A percentile compares a stretch with the other conserved stretches of the same genome.
Evolutionary conservation across 2,797 vertebrate genomes (phyloP).

Genomic region (Meriones psammophilus): DNA sequence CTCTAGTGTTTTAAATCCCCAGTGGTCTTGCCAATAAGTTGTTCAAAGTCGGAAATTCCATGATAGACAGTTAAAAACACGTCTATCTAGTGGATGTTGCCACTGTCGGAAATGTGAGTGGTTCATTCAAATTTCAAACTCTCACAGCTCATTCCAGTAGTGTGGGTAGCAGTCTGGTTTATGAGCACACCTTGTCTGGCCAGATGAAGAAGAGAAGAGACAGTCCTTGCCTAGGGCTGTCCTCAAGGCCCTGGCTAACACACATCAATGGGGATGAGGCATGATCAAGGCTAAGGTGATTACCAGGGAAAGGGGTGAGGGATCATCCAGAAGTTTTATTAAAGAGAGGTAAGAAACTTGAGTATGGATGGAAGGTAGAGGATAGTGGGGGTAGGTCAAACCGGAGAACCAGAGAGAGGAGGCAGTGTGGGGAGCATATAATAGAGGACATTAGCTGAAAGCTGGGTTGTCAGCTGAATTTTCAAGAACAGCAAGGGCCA

Average conservation of each 20-base stretch:
- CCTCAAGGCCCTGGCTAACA: not conserved
- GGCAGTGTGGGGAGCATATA: too few species aligned
- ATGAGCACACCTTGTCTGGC: not conserved
- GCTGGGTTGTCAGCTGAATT: not conserved
- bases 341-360: not conserved
- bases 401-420: not conserved
- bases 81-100: not conserved
- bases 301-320: too few species aligned
- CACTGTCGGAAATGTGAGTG: not conserved
- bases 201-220: not conserved
- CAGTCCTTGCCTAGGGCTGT: not conserved
- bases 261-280: not conserved
- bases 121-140: not conserved
- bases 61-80: not conserved
- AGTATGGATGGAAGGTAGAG: not conserved
- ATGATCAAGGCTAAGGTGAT: too few species aligned
- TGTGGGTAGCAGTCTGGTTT: constrained; percentile 5
- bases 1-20: not conserved
- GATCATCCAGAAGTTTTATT: not conserved
- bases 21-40: not conserved
- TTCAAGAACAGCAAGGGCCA: not conserved
- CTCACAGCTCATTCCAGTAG: not conserved
- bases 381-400: not conserved
- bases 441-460: not conserved
- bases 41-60: not conserved